These are phyloP conservation scores for Crenichthys baileyi DNA, from an alignment of 2,797 vertebrate species.

Conservation along the genomic window DNA sequence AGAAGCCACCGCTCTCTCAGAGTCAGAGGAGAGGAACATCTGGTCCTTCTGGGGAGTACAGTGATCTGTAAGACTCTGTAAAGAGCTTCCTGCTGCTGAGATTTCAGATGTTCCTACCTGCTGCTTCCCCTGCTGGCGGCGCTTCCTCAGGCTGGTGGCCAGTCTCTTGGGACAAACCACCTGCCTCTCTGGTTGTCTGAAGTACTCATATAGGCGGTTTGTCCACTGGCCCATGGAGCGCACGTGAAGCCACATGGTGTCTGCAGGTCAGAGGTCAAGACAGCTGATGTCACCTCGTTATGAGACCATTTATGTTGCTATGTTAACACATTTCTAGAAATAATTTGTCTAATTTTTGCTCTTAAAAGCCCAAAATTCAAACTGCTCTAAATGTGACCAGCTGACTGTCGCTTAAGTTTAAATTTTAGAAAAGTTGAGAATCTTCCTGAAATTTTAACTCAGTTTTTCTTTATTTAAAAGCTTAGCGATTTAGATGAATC, in stretches of 20 bases:
- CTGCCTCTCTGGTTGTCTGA: constrained; percentile 67
- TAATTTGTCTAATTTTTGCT: not conserved
- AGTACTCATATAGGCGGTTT: constrained; percentile 85
- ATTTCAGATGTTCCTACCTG: constrained; percentile 67
- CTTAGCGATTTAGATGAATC: not conserved
- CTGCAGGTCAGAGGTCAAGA: constrained; percentile 69
- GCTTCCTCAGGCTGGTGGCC: constrained; percentile 69
- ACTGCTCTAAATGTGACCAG: not conserved
- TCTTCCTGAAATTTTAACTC: no score
- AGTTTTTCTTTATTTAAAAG: no score
- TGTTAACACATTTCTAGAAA: no score
- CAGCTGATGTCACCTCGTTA: not conserved
- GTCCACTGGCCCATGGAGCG: constrained; percentile 92
- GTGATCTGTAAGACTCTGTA: not conserved
- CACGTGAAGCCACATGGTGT: constrained; percentile 88
- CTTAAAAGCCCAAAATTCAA: not conserved
- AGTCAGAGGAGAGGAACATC: constrained; percentile 58
- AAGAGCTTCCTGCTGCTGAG: not conserved
- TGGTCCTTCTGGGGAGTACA: constrained; percentile 54
- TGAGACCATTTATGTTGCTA: not conserved
- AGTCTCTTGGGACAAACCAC: constrained; percentile 53
- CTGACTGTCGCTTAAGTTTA: no score
- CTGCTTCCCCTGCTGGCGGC: constrained; percentile 19
- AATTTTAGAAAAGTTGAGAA: not conserved
- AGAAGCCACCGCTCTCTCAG: constrained; percentile 62